Conservation (phyloP, 1,140 invertebrate species). For the Musca vetustissima region DNA sequence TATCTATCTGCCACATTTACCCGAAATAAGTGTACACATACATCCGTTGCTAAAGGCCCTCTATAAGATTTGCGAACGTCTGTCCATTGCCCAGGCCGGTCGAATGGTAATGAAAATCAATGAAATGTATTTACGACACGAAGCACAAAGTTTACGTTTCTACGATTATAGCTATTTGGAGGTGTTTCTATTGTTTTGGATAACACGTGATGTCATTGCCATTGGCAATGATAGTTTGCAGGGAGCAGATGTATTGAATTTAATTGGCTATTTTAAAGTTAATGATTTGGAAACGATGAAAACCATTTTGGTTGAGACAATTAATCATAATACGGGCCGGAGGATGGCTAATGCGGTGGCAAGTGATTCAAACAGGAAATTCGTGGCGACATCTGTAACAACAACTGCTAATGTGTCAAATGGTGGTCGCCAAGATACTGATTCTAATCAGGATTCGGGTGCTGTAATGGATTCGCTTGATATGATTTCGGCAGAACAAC, state of each 20-base stretch:
- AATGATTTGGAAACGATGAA: conserved; percentile 39
- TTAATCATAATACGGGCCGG: conserved; percentile 31
- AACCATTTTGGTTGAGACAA: conserved; percentile 36
- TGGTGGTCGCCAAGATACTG: not conserved
- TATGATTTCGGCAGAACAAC: not conserved
- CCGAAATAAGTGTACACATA: conserved; percentile 37
- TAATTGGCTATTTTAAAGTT: conserved; percentile 47
- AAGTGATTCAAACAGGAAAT: not conserved
- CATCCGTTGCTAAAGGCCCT: conserved; percentile 48
- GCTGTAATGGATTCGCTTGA: not conserved
- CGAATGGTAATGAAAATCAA: conserved; percentile 36
- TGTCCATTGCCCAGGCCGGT: conserved; percentile 38
- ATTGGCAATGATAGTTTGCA: conserved; percentile 37
- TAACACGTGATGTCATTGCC: conserved; percentile 33
- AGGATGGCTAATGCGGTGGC: not conserved
- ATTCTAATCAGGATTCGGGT: not conserved
- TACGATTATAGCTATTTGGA: conserved; percentile 43
- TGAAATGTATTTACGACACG: conserved; percentile 27
- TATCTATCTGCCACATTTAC: conserved; percentile 43
- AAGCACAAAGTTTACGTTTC: conserved; percentile 37
- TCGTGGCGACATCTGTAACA: not conserved
- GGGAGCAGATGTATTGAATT: conserved; percentile 37
- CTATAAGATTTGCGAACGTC: conserved; percentile 42
- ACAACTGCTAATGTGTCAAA: not conserved
- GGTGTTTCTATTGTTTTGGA: conserved; percentile 47